Conservation (phyloP, 2,113 vertebrate species). For the Carollia perspicillata region DNA sequence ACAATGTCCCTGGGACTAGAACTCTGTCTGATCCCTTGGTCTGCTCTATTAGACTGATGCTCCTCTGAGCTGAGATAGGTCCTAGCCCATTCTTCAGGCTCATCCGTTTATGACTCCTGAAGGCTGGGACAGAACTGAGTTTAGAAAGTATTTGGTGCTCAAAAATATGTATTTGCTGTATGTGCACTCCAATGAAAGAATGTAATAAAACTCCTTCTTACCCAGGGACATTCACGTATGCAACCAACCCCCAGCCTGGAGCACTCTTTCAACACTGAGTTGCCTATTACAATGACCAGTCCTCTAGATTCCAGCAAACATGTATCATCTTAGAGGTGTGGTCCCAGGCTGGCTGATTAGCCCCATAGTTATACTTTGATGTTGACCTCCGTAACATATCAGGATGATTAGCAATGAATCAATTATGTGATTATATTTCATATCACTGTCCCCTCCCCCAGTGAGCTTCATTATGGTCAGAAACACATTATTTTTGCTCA, state of each 20-base stretch:
- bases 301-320: background rate
- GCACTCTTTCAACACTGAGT: background rate
- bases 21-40: too few species aligned
- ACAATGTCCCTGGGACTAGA: background rate
- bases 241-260: background rate
- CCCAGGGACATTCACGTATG: background rate
- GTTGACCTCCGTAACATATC: background rate
- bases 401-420: background rate
- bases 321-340: background rate
- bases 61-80: background rate
- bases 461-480: background rate
- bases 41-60: background rate
- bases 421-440: background rate
- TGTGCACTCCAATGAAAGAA: background rate
- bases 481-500: background rate
- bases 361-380: background rate
- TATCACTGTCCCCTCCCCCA: background rate
- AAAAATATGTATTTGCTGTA: background rate
- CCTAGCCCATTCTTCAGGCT: background rate
- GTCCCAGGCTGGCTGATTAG: background rate
- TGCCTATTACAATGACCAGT: background rate
- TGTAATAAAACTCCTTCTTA: background rate
- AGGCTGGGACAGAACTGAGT: background rate
- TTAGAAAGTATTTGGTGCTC: background rate
- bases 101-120: background rate